phyloP scores from a whole-genome alignment of 2,113 vertebrate genomes.

The Gallinago media region DNA sequence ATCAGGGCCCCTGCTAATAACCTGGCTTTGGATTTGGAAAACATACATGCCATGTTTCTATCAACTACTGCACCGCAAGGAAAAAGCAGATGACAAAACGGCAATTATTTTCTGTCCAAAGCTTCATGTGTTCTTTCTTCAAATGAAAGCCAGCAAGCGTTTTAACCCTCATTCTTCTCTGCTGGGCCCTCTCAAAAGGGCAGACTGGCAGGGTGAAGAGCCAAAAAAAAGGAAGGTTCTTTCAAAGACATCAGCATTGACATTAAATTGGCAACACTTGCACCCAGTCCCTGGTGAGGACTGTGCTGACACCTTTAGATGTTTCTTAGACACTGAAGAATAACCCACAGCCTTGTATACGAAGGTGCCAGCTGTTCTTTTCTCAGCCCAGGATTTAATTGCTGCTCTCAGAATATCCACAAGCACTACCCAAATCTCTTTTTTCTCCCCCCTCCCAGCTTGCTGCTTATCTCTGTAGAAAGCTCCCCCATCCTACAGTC shows the following conservation, averaged over 20 bases:
- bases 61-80: not conserved
- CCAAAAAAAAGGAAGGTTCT: not conserved
- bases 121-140: not conserved
- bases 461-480: not conserved
- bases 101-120: constrained; percentile 1
- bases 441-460: not conserved
- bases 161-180: not conserved
- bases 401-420: not conserved
- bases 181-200: not conserved
- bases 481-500: not conserved
- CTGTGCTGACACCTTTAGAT: not conserved
- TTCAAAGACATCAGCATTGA: not conserved
- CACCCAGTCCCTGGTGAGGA: not conserved
- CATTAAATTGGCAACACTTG: not conserved
- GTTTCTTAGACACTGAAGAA: not conserved
- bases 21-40: not conserved
- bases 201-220: not conserved
- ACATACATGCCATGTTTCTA: not conserved
- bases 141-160: not conserved
- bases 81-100: not conserved
- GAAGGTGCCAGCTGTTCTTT: not conserved
- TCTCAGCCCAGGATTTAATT: not conserved
- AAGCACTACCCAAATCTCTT: not conserved
- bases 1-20: not conserved
- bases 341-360: accelerated